Conservation (phyloP, 2,797 vertebrate species). For the Acestrorhynchus altus region DNA sequence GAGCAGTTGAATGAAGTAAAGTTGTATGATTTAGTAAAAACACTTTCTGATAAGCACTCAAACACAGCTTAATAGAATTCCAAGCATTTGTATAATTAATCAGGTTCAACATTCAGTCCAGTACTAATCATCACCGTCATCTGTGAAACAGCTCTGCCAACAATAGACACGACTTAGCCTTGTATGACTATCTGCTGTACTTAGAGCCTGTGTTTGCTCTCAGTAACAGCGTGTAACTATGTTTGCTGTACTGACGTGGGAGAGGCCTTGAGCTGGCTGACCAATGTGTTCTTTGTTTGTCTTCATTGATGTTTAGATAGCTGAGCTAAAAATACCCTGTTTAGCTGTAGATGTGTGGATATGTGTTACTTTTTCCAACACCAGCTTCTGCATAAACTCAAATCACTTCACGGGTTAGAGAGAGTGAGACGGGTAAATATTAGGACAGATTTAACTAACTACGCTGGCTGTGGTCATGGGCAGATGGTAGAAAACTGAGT, state of each 20-base stretch:
- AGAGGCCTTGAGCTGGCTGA: conserved; percentile 22
- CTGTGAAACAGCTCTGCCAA: conserved; percentile 46
- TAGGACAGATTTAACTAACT: no score
- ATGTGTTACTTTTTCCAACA: no score
- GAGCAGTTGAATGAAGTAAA: no score
- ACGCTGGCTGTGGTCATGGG: no score
- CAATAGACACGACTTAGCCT: conserved; percentile 1
- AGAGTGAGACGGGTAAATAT: neutral
- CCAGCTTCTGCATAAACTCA: no score
- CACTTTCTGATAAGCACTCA: no score
- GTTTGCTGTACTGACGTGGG: conserved; percentile 29
- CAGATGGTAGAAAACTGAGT: no score
- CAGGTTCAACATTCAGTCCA: no score
- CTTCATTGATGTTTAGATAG: conserved; percentile 9
- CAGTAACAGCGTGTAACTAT: conserved; percentile 54
- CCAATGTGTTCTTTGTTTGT: conserved; percentile 26
- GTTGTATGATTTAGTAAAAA: no score
- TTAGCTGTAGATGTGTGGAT: neutral
- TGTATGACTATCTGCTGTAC: neutral
- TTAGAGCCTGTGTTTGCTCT: conserved; percentile 45
- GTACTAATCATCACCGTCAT: conserved; percentile 55
- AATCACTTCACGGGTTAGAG: no score
- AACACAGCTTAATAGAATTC: no score
- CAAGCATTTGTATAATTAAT: no score
- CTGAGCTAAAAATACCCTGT: neutral